A percentile compares a stretch with the other conserved stretches of the same genome.
Evolutionary conservation across 2,888 invertebrate species (phyloP).

Genomic region (Agrotis puta): DNA sequence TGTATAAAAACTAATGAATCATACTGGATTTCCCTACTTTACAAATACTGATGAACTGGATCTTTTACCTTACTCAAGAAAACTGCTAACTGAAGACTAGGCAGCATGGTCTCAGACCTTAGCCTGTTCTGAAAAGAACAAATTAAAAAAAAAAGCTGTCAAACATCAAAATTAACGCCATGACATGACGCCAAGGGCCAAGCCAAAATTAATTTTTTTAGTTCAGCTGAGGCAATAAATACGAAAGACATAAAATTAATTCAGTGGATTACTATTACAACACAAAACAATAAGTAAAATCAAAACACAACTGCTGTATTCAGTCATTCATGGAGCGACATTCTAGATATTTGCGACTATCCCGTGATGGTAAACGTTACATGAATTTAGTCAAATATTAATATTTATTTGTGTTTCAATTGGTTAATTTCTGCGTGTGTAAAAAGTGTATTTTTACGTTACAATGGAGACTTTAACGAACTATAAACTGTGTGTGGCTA

Average conservation of each 20-base stretch:
- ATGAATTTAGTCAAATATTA: neutral
- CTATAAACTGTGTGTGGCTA: conserved; percentile 69
- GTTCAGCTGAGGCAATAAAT: neutral
- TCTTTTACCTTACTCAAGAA: no score
- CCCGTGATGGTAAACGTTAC: neutral
- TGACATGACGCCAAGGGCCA: no score
- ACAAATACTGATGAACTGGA: no score
- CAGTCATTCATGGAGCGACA: conserved; percentile 18
- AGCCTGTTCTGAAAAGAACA: no score
- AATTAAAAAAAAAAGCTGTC: neutral
- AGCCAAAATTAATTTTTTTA: neutral
- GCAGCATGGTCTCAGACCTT: no score
- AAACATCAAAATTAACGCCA: neutral
- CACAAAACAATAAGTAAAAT: conserved; percentile 1
- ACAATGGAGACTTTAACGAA: conserved; percentile 68
- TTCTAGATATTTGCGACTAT: neutral
- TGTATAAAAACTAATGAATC: no score
- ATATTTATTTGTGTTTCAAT: neutral
- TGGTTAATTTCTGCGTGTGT: neutral
- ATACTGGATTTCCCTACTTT: no score
- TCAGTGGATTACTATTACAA: conserved; percentile 1
- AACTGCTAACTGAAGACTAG: no score
- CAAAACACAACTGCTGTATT: conserved; percentile 13
- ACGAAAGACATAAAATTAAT: neutral
- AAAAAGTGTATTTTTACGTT: neutral